Conservation (phyloP, 2,113 vertebrate species). For the Ranitomeya variabilis region DNA sequence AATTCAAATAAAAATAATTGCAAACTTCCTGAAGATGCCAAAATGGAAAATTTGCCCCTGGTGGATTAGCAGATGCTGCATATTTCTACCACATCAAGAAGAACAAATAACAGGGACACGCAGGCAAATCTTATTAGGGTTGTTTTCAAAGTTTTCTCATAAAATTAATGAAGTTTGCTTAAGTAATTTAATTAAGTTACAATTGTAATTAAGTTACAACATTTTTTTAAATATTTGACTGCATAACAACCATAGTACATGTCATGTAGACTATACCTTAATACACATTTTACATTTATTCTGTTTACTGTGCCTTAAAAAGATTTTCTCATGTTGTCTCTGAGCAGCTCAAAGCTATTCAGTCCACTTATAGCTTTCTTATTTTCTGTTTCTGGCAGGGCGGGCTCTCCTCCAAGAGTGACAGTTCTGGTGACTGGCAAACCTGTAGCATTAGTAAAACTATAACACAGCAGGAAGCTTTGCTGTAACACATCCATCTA, state of each 20-base stretch:
- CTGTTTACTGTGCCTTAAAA: background rate
- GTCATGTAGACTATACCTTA: background rate
- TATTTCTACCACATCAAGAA: slow-evolving; percentile 39
- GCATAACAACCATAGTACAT: background rate
- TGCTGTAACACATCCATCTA: too few species aligned
- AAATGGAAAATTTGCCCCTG: slow-evolving; percentile 37
- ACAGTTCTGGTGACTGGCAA: too few species aligned
- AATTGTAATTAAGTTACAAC: background rate
- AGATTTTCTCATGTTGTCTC: too few species aligned
- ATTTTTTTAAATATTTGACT: background rate
- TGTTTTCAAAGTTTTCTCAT: background rate
- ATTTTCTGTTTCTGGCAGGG: too few species aligned
- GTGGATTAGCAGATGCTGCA: slow-evolving; percentile 37
- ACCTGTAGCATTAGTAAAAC: too few species aligned
- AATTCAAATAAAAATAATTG: slow-evolving; percentile 44
- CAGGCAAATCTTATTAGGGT: background rate
- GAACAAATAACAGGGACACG: slow-evolving; percentile 26
- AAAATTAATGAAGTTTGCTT: background rate
- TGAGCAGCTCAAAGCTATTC: too few species aligned
- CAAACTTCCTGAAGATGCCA: slow-evolving; percentile 43
- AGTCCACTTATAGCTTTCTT: too few species aligned
- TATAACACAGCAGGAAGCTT: too few species aligned
- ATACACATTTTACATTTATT: background rate
- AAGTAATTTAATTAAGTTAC: slow-evolving; percentile 5
- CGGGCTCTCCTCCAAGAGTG: too few species aligned